Evolutionary conservation across 2,888 invertebrate species (phyloP).

Genomic region (Phortica magna): DNA sequence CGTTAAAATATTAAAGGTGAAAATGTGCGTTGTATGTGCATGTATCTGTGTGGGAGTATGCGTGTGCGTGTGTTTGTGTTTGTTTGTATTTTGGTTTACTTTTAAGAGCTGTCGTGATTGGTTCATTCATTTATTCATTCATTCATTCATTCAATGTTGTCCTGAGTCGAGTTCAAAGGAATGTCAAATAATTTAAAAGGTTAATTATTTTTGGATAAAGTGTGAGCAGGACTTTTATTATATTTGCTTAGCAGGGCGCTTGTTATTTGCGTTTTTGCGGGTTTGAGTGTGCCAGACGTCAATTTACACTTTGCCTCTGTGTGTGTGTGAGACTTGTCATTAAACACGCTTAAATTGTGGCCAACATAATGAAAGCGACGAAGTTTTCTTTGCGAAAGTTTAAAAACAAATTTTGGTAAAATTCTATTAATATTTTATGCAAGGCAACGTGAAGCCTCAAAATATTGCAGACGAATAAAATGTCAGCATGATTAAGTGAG

Average conservation of each 20-base stretch:
- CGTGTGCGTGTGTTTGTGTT: neutral
- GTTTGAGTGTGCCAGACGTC: too few species aligned
- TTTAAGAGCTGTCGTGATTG: neutral
- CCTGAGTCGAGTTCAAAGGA: neutral
- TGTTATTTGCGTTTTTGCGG: too few species aligned
- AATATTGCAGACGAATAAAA: too few species aligned
- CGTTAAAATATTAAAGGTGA: slow-evolving; percentile 72
- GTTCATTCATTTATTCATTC: neutral
- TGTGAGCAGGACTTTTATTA: neutral
- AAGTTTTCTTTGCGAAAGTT: too few species aligned
- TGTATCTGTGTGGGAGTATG: neutral
- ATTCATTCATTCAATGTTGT: neutral
- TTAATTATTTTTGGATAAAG: slow-evolving; percentile 64
- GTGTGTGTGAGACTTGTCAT: too few species aligned
- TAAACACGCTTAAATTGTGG: too few species aligned
- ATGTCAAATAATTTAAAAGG: slow-evolving; percentile 60
- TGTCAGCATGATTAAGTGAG: too few species aligned
- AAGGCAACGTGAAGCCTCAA: too few species aligned
- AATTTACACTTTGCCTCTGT: too few species aligned
- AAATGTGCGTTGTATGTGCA: slow-evolving; percentile 36
- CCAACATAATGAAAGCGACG: too few species aligned
- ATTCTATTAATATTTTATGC: too few species aligned
- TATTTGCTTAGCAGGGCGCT: neutral
- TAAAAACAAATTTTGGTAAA: too few species aligned
- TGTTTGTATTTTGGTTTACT: neutral